Evolutionary conservation across 2,113 vertebrate species (phyloP).

Genomic region (Sus scrofa): T2T-Sscrofa CM000820.6:89244501-89245000

Average conservation of each 20-base stretch:
- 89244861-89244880: not conserved
- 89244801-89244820: not conserved
- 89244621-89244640: not conserved
- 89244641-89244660: not conserved
- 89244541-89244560: not conserved
- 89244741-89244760: not conserved
- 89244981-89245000: not conserved
- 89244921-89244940: not conserved
- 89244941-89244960: not conserved
- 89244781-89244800: not conserved
- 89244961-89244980: not conserved
- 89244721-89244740: not conserved
- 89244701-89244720: not conserved
- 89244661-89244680: not conserved
- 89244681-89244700: not conserved
- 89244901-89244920: not conserved
- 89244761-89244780: not conserved
- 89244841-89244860: not conserved
- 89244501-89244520: not conserved
- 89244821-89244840: not conserved
- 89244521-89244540: not conserved
- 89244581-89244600: not conserved
- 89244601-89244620: not conserved
- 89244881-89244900: constrained; percentile 22
- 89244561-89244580: not conserved